Base-by-base conservation (phyloP, 2,113 vertebrate genomes). In the Leucosticte australis region DNA sequence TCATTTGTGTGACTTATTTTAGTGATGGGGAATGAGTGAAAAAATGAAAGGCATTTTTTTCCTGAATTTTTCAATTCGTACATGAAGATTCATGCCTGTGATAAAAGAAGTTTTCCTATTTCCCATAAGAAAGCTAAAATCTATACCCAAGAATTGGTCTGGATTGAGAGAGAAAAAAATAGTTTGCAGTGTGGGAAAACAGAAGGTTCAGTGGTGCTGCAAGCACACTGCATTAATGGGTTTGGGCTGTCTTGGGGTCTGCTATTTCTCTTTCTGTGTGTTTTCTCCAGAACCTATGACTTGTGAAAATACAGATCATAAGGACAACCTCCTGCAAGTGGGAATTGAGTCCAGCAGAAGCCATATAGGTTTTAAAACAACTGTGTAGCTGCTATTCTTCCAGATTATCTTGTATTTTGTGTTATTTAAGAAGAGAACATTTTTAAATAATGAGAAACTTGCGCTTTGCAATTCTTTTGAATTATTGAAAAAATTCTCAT, bases 391-490 rank as follows among this genome's bases (percentile, higher is more conserved):
- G 11, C 73, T 92, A 55, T 47, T 94, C 37, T 91, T 37, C 20
- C 11, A 88, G 42, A 94, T 73, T 87, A 63, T 74, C 23, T 73
- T 90, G 21, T 44, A 16, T 52, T 94, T 92, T 89, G 9, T 80
- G 21, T 55, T 76, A n/a, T 73, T 87, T 49, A 53, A 62, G 83
- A 87, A 50, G 20, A 84, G 5, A 84, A 23, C 20, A 73, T 95
- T 62, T 91, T 89, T 53, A 89, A 94, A 92, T 87, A 87, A 79
- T 69, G 27, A 93, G 55, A 55, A 75, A 84, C 73, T 78, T 87
- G 18, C 33, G 56, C 33, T 84, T 95, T 47, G 47, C 42, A 85
- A 79, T 78, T 82, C 41, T 73, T 77, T 84, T 79, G 24, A 92
- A 92, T 90, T 94, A 79, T 79, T 95, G 76, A 92, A 83, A 20